A percentile compares a stretch with the other conserved stretches of the same genome.
Conservation (phyloP, 2,797 vertebrate species). For the Esox masquinongy region DNA sequence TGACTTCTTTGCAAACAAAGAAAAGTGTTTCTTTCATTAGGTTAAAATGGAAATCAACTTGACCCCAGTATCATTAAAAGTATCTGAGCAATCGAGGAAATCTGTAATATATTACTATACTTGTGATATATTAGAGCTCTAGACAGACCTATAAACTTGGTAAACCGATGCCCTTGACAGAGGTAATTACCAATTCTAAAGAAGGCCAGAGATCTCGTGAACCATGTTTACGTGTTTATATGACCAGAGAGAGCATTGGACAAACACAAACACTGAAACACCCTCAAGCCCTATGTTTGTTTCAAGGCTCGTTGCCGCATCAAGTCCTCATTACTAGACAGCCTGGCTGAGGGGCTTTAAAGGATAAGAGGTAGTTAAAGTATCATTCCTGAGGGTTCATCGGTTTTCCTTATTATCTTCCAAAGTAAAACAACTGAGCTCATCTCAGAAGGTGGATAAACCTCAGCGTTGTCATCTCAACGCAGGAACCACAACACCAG, state of each 20-base stretch:
- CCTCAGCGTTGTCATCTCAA: not conserved
- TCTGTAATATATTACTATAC: no score
- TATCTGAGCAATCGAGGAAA: no score
- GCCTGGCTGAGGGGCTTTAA: not conserved
- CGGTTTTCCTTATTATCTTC: not conserved
- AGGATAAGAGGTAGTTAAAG: not conserved
- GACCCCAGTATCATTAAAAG: no score
- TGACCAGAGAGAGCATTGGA: constrained; percentile 42
- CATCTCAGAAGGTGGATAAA: not conserved
- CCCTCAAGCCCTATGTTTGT: constrained; percentile 1
- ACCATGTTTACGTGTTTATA: constrained; percentile 37
- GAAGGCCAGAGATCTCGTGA: constrained; percentile 57
- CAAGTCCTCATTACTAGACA: not conserved
- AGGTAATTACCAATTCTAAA: constrained; percentile 48
- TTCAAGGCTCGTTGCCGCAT: constrained; percentile 2
- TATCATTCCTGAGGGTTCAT: not conserved
- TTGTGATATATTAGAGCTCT: constrained; percentile 4
- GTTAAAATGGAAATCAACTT: no score
- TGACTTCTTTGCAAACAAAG: no score
- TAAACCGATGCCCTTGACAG: constrained; percentile 50
- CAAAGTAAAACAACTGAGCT: not conserved
- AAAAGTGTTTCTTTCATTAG: no score
- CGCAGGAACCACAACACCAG: constrained; percentile 31
- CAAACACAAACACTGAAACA: not conserved
- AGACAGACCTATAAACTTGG: constrained; percentile 50